phyloP scores from a whole-genome alignment of 2,888 invertebrate species.

The Coenonympha arcania region DNA sequence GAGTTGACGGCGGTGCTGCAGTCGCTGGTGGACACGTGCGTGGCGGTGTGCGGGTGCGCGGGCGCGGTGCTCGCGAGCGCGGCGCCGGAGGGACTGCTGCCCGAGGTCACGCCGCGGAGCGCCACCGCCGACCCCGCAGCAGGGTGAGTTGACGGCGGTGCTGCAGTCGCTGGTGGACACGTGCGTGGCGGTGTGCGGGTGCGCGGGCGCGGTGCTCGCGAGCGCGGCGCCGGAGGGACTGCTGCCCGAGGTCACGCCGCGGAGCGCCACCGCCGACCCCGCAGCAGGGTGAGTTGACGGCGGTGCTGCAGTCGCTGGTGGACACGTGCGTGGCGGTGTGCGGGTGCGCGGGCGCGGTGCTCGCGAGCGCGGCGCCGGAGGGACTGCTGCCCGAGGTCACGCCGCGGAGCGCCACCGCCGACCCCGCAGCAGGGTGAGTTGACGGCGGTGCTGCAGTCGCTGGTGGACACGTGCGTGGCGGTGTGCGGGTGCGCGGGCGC shows the following conservation, averaged over 20 bases:
- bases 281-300: background rate
- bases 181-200: conserved; percentile 1
- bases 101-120: background rate
- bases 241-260: background rate
- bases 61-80: background rate
- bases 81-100: background rate
- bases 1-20: background rate
- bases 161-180: background rate
- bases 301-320: background rate
- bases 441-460: background rate
- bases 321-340: conserved; percentile 1
- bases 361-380: background rate
- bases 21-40: background rate
- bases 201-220: background rate
- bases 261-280: background rate
- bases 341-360: background rate
- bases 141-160: background rate
- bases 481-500: conserved; percentile 2
- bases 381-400: background rate
- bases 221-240: conserved; percentile 2
- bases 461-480: conserved; percentile 2
- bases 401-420: background rate
- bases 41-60: conserved; percentile 1
- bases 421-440: background rate
- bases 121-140: background rate